A percentile compares a stretch with the other conserved stretches of the same genome.
Evolutionary conservation across 2,888 invertebrate genomes (phyloP).

Genomic region (Andrena camellia): DNA sequence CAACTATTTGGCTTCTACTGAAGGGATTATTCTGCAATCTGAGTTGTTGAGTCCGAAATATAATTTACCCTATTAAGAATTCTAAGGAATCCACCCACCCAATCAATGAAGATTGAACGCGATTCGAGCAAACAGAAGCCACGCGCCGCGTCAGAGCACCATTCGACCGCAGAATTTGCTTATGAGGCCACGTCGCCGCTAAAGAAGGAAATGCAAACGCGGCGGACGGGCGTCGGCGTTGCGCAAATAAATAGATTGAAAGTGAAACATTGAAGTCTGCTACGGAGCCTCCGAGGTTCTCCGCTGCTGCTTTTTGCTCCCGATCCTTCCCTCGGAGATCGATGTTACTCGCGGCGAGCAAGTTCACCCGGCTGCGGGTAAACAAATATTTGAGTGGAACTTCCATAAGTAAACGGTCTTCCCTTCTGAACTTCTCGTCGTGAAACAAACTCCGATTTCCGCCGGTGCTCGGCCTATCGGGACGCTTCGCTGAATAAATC

Average conservation of each 20-base stretch:
- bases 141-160: neutral
- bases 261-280: constrained; percentile 5
- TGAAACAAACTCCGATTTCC: constrained; percentile 50
- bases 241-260: constrained; percentile 41
- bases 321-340: constrained; percentile 33
- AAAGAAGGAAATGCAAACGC: neutral
- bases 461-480: neutral
- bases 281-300: neutral
- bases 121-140: neutral
- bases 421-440: constrained; percentile 53
- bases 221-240: neutral
- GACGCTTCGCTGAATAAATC: constrained; percentile 22
- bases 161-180: neutral
- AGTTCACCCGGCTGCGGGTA: constrained; percentile 63
- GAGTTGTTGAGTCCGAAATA: too few relatives aligned
- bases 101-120: neutral
- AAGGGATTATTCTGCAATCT: too few relatives aligned
- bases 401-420: constrained; percentile 61
- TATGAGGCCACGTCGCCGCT: neutral
- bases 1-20: too few relatives aligned
- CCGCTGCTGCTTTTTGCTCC: neutral
- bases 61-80: neutral
- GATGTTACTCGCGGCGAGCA: constrained; percentile 17
- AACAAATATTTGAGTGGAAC: constrained; percentile 67
- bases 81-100: neutral